A percentile compares a stretch with the other conserved stretches of the same genome.
phyloP scores from a whole-genome alignment of 2,888 invertebrate genomes.

The Tethea ocularis region DNA sequence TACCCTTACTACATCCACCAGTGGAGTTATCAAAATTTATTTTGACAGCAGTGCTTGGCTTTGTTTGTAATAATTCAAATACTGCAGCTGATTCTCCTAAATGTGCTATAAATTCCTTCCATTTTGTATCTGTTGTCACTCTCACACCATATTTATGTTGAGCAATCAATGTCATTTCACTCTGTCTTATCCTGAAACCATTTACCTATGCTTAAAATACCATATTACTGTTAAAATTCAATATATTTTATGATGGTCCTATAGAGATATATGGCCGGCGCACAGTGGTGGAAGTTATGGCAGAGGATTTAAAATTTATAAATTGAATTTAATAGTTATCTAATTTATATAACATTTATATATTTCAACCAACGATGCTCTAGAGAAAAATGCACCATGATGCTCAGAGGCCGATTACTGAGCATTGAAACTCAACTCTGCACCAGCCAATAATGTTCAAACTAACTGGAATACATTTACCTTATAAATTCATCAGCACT shows the following conservation, averaged over 20 bases:
- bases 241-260: no score
- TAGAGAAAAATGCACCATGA: no score
- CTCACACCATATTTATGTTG: constrained; percentile 87
- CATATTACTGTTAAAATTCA: no score
- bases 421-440: no score
- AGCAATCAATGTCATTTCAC: constrained; percentile 86
- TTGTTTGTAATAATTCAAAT: constrained; percentile 88
- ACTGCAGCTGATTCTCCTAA: constrained; percentile 86
- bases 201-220: not conserved
- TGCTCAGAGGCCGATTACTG: no score
- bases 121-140: constrained; percentile 71
- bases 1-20: constrained; percentile 83
- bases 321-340: no score
- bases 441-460: not conserved
- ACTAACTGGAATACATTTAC: constrained; percentile 47
- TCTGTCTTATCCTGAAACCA: constrained; percentile 80
- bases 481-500: constrained; percentile 79
- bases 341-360: no score
- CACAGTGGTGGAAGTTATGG: no score
- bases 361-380: no score
- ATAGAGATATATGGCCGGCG: no score
- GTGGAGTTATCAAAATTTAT: constrained; percentile 73
- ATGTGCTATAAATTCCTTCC: constrained; percentile 82
- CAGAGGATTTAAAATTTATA: no score
- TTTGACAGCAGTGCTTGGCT: constrained; percentile 84